These are phyloP conservation scores for Phthorimaea operculella DNA, from an alignment of 1,140 invertebrate species.

Conservation along the genomic window DNA sequence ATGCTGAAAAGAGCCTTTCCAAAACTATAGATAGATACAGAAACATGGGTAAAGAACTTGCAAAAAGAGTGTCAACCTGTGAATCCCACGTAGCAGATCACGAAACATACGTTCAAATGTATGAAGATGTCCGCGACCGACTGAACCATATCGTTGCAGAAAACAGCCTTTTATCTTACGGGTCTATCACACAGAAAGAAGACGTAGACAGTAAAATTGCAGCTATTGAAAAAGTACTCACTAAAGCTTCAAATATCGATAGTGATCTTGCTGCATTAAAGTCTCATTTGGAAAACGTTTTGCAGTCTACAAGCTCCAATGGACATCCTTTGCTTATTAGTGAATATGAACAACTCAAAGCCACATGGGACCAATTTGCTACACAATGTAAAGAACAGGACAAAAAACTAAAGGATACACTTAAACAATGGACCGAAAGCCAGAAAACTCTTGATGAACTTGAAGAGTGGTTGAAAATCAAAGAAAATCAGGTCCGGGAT, in stretches of 20 bases:
- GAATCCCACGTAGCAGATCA: constrained; percentile 84
- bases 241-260: constrained; percentile 79
- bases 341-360: constrained; percentile 80
- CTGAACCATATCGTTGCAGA: constrained; percentile 77
- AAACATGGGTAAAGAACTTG: constrained; percentile 73
- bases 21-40: constrained; percentile 78
- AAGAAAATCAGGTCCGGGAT: constrained; percentile 88
- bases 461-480: constrained; percentile 85
- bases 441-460: constrained; percentile 80
- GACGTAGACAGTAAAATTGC: constrained; percentile 78
- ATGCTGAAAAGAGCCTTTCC: constrained; percentile 76
- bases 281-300: constrained; percentile 75
- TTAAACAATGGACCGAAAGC: constrained; percentile 83
- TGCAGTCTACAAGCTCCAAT: constrained; percentile 80
- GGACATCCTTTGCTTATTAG: constrained; percentile 81
- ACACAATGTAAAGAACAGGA: constrained; percentile 75
- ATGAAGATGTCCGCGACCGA: constrained; percentile 81
- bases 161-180: constrained; percentile 74
- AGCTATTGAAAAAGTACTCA: constrained; percentile 80
- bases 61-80: constrained; percentile 73
- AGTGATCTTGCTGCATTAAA: constrained; percentile 77
- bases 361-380: constrained; percentile 82
- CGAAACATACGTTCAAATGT: constrained; percentile 82
- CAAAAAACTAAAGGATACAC: constrained; percentile 76
- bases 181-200: constrained; percentile 78